These are phyloP conservation scores for Callinectes sapidus DNA, from an alignment of 2,888 invertebrate species.

Conservation along the genomic window DNA sequence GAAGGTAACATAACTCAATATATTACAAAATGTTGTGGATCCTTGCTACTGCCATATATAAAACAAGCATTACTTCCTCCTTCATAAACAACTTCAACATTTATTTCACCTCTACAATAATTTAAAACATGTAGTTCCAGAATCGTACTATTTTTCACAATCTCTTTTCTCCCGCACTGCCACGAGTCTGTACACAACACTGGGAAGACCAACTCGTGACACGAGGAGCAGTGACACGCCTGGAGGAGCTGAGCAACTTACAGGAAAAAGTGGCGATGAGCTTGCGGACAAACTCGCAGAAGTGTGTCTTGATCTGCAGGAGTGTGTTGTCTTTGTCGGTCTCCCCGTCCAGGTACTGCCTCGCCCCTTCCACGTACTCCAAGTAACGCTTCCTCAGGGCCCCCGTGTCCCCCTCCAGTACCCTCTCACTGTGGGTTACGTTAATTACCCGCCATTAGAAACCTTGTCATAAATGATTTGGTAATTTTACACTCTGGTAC, in stretches of 20 bases:
- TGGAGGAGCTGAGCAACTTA: constrained; percentile 78
- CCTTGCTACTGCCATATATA: background rate
- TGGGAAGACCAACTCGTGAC: too few relatives aligned
- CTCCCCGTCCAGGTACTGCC: constrained; percentile 93
- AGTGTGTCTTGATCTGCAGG: constrained; percentile 92
- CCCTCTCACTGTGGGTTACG: constrained; percentile 81
- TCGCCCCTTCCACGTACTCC: constrained; percentile 96
- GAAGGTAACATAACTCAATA: background rate
- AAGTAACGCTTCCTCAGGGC: constrained; percentile 90
- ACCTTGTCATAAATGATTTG: too few relatives aligned
- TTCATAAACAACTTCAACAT: too few relatives aligned
- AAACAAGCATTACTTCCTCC: too few relatives aligned
- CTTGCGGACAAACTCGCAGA: constrained; percentile 94
- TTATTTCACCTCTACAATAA: too few relatives aligned
- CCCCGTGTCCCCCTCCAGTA: constrained; percentile 88
- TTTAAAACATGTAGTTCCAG: too few relatives aligned
- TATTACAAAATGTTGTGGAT: background rate
- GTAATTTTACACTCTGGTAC: too few relatives aligned
- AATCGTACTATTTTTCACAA: too few relatives aligned
- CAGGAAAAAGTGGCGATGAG: constrained; percentile 94
- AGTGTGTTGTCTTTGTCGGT: constrained; percentile 93
- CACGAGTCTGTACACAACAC: too few relatives aligned
- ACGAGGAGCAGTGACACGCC: too few relatives aligned
- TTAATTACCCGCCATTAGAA: too few relatives aligned
- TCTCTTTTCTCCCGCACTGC: too few relatives aligned